Evolutionary conservation across 1,140 invertebrate genomes (phyloP).

Genomic region (Cyrtorhinus lividipennis): DNA sequence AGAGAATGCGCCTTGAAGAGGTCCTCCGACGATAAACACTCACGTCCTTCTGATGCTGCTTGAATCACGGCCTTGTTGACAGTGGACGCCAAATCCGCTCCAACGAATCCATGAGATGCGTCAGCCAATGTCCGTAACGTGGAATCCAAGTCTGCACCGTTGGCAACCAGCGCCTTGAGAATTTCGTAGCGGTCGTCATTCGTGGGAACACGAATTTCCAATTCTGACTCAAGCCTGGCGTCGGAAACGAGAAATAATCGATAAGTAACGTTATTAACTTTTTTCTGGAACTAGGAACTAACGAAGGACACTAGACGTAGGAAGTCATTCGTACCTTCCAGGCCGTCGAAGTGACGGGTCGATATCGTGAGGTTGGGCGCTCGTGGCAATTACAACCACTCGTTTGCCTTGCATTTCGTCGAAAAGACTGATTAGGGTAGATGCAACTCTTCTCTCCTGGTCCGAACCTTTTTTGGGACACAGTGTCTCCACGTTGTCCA

Average conservation of each 20-base stretch:
- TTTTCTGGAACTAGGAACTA: no score
- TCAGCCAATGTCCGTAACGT: conserved; percentile 44
- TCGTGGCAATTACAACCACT: conserved; percentile 59
- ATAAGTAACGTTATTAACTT: background rate
- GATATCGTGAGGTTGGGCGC: conserved; percentile 50
- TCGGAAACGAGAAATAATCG: background rate
- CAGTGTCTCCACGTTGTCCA: conserved; percentile 65
- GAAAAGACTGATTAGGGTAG: conserved; percentile 52
- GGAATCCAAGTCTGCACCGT: conserved; percentile 39
- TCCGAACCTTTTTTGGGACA: conserved; percentile 52
- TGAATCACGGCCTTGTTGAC: conserved; percentile 40
- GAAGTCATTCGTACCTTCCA: conserved; percentile 42
- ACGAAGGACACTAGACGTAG: no score
- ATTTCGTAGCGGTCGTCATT: conserved; percentile 48
- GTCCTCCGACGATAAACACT: conserved; percentile 32
- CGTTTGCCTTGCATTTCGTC: conserved; percentile 25
- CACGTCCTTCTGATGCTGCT: conserved; percentile 21
- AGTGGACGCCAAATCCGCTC: conserved; percentile 63
- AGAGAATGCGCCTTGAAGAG: conserved; percentile 46
- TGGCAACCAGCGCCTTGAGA: conserved; percentile 42
- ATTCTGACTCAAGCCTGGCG: conserved; percentile 58
- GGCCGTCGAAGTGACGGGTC: conserved; percentile 56
- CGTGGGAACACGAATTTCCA: conserved; percentile 69
- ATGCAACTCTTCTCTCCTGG: conserved; percentile 54
- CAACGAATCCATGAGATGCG: conserved; percentile 74